A percentile compares a stretch with the other conserved stretches of the same genome.
phyloP scores from a whole-genome alignment of 2,888 invertebrate species.

The Dynastes hyllus region DNA sequence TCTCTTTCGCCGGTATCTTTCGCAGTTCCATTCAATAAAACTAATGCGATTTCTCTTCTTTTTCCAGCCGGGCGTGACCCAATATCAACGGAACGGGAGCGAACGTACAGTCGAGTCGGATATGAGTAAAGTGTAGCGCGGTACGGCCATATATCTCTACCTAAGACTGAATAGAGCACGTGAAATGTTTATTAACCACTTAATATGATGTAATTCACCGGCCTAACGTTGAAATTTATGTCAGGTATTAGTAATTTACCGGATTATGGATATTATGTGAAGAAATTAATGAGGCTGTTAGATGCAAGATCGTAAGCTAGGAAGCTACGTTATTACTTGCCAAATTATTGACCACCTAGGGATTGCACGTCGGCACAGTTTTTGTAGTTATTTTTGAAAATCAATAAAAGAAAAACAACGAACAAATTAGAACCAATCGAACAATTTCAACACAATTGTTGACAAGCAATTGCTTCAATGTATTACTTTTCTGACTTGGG shows the following conservation, averaged over 20 bases:
- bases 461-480: too few species aligned
- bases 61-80: conserved; percentile 17
- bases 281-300: not conserved
- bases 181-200: conserved; percentile 22
- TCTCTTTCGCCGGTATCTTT: conserved; percentile 19
- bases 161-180: conserved; percentile 16
- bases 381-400: too few species aligned
- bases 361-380: too few species aligned
- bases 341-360: too few species aligned
- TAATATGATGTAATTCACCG: conserved; percentile 20
- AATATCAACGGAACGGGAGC: conserved; percentile 14
- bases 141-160: conserved; percentile 9
- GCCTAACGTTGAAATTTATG: conserved; percentile 23
- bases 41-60: conserved; percentile 31
- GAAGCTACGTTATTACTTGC: not conserved
- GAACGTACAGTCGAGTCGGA: not conserved
- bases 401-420: too few species aligned
- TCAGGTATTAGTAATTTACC: conserved; percentile 15
- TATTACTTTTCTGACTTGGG: too few species aligned
- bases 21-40: conserved; percentile 25
- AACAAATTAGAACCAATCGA: too few species aligned
- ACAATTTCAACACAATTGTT: too few species aligned
- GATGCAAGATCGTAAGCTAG: not conserved
- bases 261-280: conserved; percentile 9
- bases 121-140: not conserved